phyloP scores from a whole-genome alignment of 1,140 invertebrate genomes.

The Diuraphis noxia region DNA sequence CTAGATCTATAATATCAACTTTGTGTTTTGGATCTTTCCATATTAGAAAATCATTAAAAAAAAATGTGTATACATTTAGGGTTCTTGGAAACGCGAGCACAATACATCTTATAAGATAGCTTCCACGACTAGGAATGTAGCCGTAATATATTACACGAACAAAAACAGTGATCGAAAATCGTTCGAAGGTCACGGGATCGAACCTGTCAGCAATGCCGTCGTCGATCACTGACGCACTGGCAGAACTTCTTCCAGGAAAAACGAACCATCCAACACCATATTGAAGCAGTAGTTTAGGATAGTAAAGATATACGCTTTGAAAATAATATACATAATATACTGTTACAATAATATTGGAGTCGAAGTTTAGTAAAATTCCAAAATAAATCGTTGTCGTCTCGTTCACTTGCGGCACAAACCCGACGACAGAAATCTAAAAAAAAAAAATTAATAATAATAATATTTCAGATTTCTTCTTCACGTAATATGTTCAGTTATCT shows the following conservation, averaged over 20 bases:
- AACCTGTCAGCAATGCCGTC: not conserved
- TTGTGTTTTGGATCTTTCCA: not conserved
- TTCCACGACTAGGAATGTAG: not conserved
- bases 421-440: too few relatives aligned
- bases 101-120: not conserved
- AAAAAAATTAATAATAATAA: too few relatives aligned
- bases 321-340: too few relatives aligned
- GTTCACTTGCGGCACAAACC: too few relatives aligned
- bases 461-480: too few relatives aligned
- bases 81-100: not conserved
- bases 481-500: not conserved
- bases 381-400: too few relatives aligned
- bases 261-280: not conserved
- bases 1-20: not conserved
- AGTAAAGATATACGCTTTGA: too few relatives aligned
- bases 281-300: not conserved
- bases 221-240: not conserved
- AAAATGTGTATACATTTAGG: not conserved
- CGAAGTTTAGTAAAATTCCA: not conserved
- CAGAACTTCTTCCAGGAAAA: not conserved
- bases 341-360: not conserved
- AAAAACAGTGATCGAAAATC: not conserved
- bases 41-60: not conserved
- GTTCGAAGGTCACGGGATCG: not conserved
- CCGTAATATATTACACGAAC: not conserved